Conservation (phyloP, 2,113 vertebrate species). For the Osmerus eperlanus region DNA sequence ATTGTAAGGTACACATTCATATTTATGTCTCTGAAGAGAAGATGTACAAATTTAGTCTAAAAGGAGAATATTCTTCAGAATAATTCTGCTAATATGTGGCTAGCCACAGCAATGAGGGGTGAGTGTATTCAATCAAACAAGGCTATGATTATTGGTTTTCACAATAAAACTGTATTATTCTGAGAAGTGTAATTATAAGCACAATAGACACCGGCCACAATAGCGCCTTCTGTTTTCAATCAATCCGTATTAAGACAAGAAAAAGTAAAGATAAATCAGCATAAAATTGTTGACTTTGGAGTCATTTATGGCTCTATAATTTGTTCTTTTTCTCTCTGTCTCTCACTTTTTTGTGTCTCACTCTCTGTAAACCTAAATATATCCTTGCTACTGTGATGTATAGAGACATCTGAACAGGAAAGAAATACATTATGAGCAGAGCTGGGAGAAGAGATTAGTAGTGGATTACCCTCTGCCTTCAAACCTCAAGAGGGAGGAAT, state of each 20-base stretch:
- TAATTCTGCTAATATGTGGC: conserved; percentile 41
- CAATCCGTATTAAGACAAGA: not conserved
- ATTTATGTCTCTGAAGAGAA: conserved; percentile 42
- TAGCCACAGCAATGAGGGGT: conserved; percentile 31
- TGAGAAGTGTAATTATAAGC: conserved; percentile 7
- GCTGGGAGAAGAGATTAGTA: no score
- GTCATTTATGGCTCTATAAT: no score
- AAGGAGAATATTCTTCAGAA: conserved; percentile 24
- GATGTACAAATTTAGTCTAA: conserved; percentile 37
- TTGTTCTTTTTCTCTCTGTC: no score
- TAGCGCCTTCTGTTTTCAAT: not conserved
- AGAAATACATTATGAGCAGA: no score
- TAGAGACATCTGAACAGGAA: no score
- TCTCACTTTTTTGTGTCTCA: no score
- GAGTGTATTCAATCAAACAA: conserved; percentile 33
- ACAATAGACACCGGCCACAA: conserved; percentile 7
- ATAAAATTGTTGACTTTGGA: no score
- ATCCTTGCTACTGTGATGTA: no score
- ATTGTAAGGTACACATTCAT: conserved; percentile 46
- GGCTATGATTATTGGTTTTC: conserved; percentile 25
- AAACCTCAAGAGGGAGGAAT: no score
- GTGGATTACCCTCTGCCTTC: no score
- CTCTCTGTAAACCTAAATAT: no score
- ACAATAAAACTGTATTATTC: not conserved
- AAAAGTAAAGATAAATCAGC: no score